Base-by-base conservation (phyloP, 2,888 invertebrate genomes). In the Drepanosiphum platanoidis region DNA sequence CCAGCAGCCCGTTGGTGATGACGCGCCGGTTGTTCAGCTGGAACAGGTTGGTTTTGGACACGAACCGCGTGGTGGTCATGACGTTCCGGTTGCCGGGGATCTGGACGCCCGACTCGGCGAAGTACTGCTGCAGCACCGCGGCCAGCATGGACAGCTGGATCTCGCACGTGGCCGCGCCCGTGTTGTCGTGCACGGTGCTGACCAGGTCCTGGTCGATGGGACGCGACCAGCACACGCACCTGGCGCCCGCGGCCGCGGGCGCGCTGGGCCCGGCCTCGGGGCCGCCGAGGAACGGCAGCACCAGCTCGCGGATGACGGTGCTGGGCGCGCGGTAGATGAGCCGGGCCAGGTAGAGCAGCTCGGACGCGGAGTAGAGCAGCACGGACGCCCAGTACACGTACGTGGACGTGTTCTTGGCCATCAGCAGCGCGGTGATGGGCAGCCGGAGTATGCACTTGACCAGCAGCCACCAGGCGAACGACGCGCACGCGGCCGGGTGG, bases 161-260 rank as follows among this genome's bases (percentile, higher is more conserved):
- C 88, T 94, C 94, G 0, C 93, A 92, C 72, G 93, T 92, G 0
- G 93, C 92, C 0, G 93, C 92, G 1, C 92, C 92, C 0, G 93
- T 91, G 0, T 92, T 91, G 15, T 90, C 90, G 0, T 93, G 92
- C 5, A 93, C 92, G 52, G 91, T 91, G 79, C 91, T 91, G 11
- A 94, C 90, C 22, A 91, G 89, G 0, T 92, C 92, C 9, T 92
- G 90, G 11, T 92, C 90, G 0, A 94, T 92, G 0, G 93, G 92
- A 0, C 93, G 92, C 0, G 94, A 94, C 94, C 94, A 94, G 0
- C 93, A 92, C 3, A 93, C 92, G 1, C 88, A 87, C 90, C 94
- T 94, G n/a, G 94, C 32, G 94, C 90, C 0, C 93, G 94, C 36
- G 94, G 90, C 0, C 93, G 93, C 22, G 93, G 18, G 9, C 13